Evolutionary conservation across 2,113 vertebrate species (phyloP).

Genomic region (Crotalus horridus): DNA sequence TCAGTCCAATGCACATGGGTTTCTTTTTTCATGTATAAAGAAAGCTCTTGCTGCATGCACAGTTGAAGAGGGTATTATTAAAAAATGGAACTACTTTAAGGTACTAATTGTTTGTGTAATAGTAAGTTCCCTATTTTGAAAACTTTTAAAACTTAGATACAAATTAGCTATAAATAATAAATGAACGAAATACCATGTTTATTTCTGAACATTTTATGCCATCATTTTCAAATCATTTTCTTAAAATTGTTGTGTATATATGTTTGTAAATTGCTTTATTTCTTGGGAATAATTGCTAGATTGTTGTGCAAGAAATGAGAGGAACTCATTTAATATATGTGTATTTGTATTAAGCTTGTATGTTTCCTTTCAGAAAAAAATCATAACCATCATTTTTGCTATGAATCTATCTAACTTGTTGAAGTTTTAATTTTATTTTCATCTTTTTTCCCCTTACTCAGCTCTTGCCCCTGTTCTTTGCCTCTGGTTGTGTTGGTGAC

Average conservation of each 20-base stretch:
- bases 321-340: neutral
- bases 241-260: neutral
- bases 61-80: constrained; percentile 36
- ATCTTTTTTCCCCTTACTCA: constrained; percentile 77
- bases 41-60: neutral
- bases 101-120: constrained; percentile 40
- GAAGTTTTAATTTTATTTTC: constrained; percentile 71
- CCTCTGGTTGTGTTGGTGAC: constrained; percentile 80
- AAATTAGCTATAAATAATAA: constrained; percentile 32
- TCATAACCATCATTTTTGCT: constrained; percentile 54
- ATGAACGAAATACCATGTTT: constrained; percentile 37
- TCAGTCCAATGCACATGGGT: neutral
- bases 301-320: neutral
- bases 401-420: constrained; percentile 64
- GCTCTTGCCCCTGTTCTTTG: constrained; percentile 78
- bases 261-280: neutral
- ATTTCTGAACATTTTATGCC: constrained; percentile 32
- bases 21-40: constrained; percentile 17
- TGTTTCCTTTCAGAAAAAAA: constrained; percentile 35
- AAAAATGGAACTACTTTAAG: constrained; percentile 46
- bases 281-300: neutral
- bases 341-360: constrained; percentile 24
- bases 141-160: constrained; percentile 24
- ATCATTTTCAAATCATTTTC: neutral
- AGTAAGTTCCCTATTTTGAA: constrained; percentile 15